Evolutionary conservation across 2,797 vertebrate genomes (phyloP).

Genomic region (Sebastes diaconus): DNA sequence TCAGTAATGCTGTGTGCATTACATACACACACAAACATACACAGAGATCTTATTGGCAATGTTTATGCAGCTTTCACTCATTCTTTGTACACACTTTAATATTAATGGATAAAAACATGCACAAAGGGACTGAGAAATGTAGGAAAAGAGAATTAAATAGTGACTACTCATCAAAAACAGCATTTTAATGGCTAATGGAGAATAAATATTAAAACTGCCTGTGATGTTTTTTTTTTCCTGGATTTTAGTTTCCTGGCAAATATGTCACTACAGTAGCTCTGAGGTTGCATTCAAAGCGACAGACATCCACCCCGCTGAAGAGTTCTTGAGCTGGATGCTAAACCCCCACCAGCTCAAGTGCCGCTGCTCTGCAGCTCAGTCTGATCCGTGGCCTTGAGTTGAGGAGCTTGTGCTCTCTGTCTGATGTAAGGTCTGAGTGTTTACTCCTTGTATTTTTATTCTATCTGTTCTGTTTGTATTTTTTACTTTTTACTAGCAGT

Average conservation of each 20-base stretch:
- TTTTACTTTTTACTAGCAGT: background rate
- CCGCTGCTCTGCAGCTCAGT: background rate
- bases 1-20: conserved; percentile 23
- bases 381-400: background rate
- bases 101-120: conserved; percentile 1
- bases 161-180: background rate
- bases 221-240: background rate
- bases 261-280: background rate
- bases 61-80: conserved; percentile 1
- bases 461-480: background rate
- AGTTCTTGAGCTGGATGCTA: background rate
- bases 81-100: background rate
- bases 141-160: background rate
- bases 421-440: background rate
- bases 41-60: background rate
- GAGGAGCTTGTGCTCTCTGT: background rate
- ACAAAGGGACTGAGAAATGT: conserved; percentile 4
- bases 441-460: background rate
- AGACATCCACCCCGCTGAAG: background rate
- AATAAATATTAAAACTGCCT: background rate
- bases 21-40: background rate
- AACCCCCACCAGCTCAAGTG: background rate
- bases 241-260: background rate
- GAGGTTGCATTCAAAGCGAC: background rate
- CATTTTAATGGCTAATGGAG: background rate